Evolutionary conservation across 2,113 vertebrate species (phyloP).

Genomic region (Holacanthus passer): DNA sequence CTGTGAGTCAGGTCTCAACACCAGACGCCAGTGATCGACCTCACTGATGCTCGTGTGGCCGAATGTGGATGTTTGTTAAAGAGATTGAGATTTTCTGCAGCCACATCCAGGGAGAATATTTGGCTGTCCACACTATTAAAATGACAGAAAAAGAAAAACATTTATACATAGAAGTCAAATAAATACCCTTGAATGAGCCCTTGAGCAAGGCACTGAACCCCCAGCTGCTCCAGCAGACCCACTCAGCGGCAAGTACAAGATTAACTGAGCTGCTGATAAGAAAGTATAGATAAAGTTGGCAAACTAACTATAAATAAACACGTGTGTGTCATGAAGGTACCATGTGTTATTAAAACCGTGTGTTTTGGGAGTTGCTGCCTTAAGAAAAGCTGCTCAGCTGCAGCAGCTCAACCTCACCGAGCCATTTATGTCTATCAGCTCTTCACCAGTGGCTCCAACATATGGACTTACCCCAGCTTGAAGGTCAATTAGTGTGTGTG

Average conservation of each 20-base stretch:
- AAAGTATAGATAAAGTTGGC: not conserved
- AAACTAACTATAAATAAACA: not conserved
- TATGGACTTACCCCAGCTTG: slow-evolving; percentile 43
- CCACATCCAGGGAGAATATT: not conserved
- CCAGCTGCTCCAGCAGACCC: not conserved
- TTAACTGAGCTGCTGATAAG: not conserved
- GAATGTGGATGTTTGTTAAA: no score
- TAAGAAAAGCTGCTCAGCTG: not conserved
- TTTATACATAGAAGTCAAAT: not conserved
- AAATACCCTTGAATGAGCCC: not conserved
- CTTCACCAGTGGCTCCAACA: slow-evolving; percentile 16
- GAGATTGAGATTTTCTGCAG: not conserved
- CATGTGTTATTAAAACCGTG: not conserved
- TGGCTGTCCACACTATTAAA: not conserved
- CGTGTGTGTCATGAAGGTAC: not conserved
- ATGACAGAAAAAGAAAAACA: not conserved
- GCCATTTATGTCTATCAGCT: slow-evolving; percentile 45
- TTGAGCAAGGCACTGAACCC: not conserved
- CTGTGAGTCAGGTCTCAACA: not conserved
- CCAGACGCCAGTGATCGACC: no score
- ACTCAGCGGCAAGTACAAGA: not conserved
- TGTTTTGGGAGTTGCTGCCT: not conserved
- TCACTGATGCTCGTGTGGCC: no score
- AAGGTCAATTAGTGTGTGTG: slow-evolving; percentile 62
- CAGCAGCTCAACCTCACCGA: not conserved